A percentile compares a stretch with the other conserved stretches of the same genome.
Evolutionary conservation across 2,113 vertebrate species (phyloP).

Genomic region (Psilopsiagon aurifrons): DNA sequence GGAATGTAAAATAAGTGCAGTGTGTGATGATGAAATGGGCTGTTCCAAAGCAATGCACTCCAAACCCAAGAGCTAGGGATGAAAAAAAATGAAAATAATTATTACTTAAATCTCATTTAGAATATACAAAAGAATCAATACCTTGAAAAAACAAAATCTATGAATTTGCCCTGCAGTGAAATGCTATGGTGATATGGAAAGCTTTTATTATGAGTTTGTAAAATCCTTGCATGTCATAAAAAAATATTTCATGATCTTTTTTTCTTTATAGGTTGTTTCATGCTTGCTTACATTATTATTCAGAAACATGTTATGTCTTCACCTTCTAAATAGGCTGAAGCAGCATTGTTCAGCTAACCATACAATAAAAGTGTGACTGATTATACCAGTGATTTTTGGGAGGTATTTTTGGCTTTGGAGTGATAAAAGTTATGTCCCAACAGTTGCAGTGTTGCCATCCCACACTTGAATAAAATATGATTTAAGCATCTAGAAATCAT

Average conservation of each 20-base stretch:
- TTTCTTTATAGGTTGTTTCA: background rate
- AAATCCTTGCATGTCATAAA: background rate
- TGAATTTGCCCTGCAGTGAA: conserved; percentile 44
- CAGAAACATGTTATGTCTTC: background rate
- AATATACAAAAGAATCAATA: conserved; percentile 49
- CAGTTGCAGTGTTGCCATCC: background rate
- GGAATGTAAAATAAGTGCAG: background rate
- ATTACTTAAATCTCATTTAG: conserved; percentile 38
- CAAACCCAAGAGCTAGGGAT: background rate
- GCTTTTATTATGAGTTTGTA: background rate
- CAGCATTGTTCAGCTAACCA: background rate
- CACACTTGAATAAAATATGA: background rate
- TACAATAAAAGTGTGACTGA: background rate
- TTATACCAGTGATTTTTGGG: background rate
- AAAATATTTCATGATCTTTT: background rate
- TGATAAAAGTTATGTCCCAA: background rate
- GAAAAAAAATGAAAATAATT: background rate
- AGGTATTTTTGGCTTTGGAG: background rate
- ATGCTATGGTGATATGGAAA: conserved; percentile 32
- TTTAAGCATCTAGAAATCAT: background rate
- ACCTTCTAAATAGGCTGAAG: background rate
- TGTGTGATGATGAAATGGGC: background rate
- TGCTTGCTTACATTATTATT: background rate
- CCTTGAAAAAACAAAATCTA: background rate
- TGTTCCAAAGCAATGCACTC: background rate